These are phyloP conservation scores for Tapirus terrestris DNA, from an alignment of 2,113 vertebrate species.

Conservation along the genomic window DNA sequence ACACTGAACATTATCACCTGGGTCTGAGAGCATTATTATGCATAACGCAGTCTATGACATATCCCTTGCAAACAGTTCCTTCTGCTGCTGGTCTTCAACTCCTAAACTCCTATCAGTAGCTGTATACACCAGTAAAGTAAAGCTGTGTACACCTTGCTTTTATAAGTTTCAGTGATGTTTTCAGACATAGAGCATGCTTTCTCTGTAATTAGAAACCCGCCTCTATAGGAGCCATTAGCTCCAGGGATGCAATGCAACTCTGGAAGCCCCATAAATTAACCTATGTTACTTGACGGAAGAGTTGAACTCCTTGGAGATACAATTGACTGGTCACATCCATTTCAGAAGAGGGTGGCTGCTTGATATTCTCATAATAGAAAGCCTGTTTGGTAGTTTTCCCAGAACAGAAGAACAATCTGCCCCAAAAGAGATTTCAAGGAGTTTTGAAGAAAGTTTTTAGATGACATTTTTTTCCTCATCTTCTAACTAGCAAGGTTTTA, in stretches of 20 bases:
- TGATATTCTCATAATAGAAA: slow-evolving; percentile 12
- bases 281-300: neutral
- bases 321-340: neutral
- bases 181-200: neutral
- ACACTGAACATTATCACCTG: neutral
- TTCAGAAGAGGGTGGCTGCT: neutral
- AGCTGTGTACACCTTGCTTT: neutral
- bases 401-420: slow-evolving; percentile 50
- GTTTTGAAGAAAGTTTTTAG: slow-evolving; percentile 57
- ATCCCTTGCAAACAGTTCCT: neutral
- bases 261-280: neutral
- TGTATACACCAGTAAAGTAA: neutral
- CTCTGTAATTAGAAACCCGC: neutral
- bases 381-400: slow-evolving; percentile 29
- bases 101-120: neutral
- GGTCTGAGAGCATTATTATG: neutral
- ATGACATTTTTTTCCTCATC: neutral
- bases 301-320: neutral
- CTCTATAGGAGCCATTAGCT: neutral
- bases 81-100: neutral
- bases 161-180: neutral
- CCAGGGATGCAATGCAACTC: neutral
- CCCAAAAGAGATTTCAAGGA: slow-evolving; percentile 38
- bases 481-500: slow-evolving; percentile 32
- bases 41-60: neutral